Evolutionary conservation across 1,140 invertebrate species (phyloP).

Genomic region (Drosophila sturtevanti): DNA sequence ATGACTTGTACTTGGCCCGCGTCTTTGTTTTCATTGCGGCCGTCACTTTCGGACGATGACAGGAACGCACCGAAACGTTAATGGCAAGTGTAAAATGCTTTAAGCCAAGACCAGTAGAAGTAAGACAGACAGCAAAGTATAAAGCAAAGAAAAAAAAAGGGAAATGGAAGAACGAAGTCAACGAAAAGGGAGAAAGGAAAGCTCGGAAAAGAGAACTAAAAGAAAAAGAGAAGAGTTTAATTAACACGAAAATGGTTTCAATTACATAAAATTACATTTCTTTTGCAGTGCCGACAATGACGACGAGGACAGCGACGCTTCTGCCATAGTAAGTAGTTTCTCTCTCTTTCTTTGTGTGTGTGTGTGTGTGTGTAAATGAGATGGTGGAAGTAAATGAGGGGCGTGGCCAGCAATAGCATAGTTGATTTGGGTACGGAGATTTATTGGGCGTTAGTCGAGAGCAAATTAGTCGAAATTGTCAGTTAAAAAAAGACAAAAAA

Average conservation of each 20-base stretch:
- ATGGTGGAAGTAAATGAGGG: slow-evolving; percentile 32
- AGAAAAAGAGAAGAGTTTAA: slow-evolving; percentile 73
- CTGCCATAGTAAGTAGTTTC: slow-evolving; percentile 61
- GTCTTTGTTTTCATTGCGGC: slow-evolving; percentile 79
- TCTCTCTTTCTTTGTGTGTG: not conserved
- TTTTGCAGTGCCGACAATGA: slow-evolving; percentile 41
- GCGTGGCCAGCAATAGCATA: slow-evolving; percentile 46
- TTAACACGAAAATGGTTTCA: slow-evolving; percentile 81
- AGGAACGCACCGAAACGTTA: slow-evolving; percentile 64
- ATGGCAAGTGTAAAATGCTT: slow-evolving; percentile 80
- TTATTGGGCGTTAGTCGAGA: slow-evolving; percentile 74
- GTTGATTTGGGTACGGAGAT: slow-evolving; percentile 74
- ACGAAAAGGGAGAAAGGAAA: not conserved
- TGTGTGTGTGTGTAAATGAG: slow-evolving; percentile 23
- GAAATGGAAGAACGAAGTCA: not conserved
- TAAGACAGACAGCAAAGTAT: slow-evolving; percentile 18
- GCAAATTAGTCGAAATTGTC: slow-evolving; percentile 79
- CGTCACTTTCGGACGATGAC: slow-evolving; percentile 63
- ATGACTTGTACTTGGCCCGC: slow-evolving; percentile 62
- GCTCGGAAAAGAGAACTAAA: slow-evolving; percentile 22
- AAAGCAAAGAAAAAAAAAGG: slow-evolving; percentile 4
- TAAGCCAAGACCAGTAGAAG: slow-evolving; percentile 62
- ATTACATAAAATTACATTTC: slow-evolving; percentile 81
- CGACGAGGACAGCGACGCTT: slow-evolving; percentile 19
- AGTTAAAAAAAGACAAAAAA: slow-evolving; percentile 50